Conservation (phyloP, 2,888 invertebrate genomes). For the Neoscelio sp. region DNA sequence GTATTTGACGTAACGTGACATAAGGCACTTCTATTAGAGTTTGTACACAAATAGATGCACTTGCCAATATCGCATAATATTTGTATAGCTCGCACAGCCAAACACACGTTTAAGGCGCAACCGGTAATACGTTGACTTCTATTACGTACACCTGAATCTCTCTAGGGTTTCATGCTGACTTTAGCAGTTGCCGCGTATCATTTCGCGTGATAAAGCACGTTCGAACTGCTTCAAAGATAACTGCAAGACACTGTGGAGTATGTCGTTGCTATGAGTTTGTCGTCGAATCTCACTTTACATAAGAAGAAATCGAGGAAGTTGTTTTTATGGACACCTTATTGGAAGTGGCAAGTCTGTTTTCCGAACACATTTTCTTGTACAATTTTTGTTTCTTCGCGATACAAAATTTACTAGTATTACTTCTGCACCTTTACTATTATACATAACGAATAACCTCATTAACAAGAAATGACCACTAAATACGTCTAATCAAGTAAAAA, state of each 20-base stretch:
- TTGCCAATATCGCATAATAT: constrained; percentile 41
- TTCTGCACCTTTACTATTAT: no score
- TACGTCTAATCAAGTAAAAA: not conserved
- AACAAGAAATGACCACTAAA: no score
- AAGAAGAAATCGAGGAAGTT: not conserved
- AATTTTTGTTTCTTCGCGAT: no score
- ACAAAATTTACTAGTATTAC: no score
- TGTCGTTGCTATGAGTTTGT: not conserved
- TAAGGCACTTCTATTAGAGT: constrained; percentile 1
- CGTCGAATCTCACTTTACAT: not conserved
- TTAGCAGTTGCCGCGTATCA: constrained; percentile 27
- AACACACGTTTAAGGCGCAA: constrained; percentile 37
- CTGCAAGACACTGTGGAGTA: not conserved
- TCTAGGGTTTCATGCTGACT: constrained; percentile 41
- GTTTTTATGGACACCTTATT: not conserved
- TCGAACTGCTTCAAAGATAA: constrained; percentile 8
- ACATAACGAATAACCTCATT: no score
- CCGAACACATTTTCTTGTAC: no score
- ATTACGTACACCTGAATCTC: constrained; percentile 46
- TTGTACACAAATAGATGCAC: constrained; percentile 23
- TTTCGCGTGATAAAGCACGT: constrained; percentile 34
- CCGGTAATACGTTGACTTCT: constrained; percentile 41
- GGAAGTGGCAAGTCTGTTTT: not conserved
- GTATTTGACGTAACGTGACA: not conserved
- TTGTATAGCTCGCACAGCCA: constrained; percentile 29